These are phyloP conservation scores for Mythimna vitellina DNA, from an alignment of 2,888 invertebrate genomes.

Conservation along the genomic window DNA sequence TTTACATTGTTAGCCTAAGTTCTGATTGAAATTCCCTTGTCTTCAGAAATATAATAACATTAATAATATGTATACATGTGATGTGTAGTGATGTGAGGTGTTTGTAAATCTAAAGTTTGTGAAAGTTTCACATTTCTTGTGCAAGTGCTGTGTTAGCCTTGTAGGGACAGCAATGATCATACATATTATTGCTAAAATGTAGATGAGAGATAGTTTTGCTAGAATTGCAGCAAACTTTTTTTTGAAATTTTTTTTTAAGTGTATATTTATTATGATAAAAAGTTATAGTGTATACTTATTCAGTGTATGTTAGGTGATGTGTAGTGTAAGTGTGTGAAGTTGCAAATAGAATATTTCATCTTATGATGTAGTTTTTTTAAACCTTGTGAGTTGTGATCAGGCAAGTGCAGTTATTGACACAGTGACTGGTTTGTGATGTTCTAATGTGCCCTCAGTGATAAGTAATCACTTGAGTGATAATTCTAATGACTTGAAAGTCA, in stretches of 20 bases:
- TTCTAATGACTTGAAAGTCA: constrained; percentile 49
- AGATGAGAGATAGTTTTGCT: constrained; percentile 76
- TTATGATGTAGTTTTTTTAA: constrained; percentile 87
- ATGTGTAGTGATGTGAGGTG: constrained; percentile 89
- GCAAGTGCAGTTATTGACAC: constrained; percentile 72
- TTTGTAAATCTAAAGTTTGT: constrained; percentile 76
- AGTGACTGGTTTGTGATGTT: constrained; percentile 68
- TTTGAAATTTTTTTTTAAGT: constrained; percentile 68
- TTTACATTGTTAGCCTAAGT: constrained; percentile 76
- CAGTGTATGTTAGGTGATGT: constrained; percentile 88
- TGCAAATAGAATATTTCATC: constrained; percentile 87
- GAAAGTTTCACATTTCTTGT: constrained; percentile 77
- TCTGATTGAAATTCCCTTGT: constrained; percentile 72
- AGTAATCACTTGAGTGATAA: constrained; percentile 61
- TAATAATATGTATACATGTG: constrained; percentile 80
- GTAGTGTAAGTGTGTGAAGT: constrained; percentile 89
- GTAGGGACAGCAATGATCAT: constrained; percentile 81
- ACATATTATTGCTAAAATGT: constrained; percentile 73
- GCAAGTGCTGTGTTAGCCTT: constrained; percentile 83
- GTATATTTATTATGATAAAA: constrained; percentile 77
- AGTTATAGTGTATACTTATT: constrained; percentile 82
- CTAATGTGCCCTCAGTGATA: constrained; percentile 57
- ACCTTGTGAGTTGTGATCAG: constrained; percentile 84
- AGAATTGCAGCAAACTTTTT: constrained; percentile 67
- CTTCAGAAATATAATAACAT: constrained; percentile 70